Base-by-base conservation (phyloP, 2,113 vertebrate species). In the Otus sunia region DNA sequence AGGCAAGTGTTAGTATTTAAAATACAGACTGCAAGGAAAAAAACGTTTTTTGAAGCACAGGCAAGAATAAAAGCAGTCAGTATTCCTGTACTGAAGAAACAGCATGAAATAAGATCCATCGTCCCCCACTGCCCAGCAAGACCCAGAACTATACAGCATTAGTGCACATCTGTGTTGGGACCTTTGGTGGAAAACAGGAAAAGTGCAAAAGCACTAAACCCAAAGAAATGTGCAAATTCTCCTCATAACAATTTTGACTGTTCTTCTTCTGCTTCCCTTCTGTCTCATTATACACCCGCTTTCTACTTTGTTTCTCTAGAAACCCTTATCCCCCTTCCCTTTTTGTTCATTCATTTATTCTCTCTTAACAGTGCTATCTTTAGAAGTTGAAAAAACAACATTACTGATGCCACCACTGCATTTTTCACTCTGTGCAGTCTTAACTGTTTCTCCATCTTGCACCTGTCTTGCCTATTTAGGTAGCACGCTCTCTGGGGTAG, bases 91-190 rank as follows among this genome's bases (percentile, higher is more conserved):
- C 21, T 72, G 34, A 89, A 87, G 50, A 90, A 82, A 72, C 47
- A 1, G 37, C 19, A 62, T n/a, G 21, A 90, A 85, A 1, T 23
- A 56, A 69, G 58, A 76, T 14, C 77, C 10, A 74, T 49, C 11
- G 6, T 66, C 22, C 36, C 32, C 17, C 10, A 59, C 25, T 41
- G 41, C 32, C 25, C 69, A 87, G 34, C 7, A 32, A 67, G 37
- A 52, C 15, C 8, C 32, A 71, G 39, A 76, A 50, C 26, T 15
- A 52, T 2, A 41, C 4, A 66, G 32, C 0, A 1, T 18, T 49
- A 72, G 9, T 13, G 27, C 59, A 84, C 22, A 64, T 11, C 16
- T 0, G 0, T 30, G 7, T 27, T 39, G 6, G 34, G n/a, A 60
- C 47, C 39, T 88, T 86, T 29, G 49, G 53, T 26, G 58, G 39